Conservation (phyloP, 2,888 invertebrate species). For the Ectropis crepuscularia region DNA sequence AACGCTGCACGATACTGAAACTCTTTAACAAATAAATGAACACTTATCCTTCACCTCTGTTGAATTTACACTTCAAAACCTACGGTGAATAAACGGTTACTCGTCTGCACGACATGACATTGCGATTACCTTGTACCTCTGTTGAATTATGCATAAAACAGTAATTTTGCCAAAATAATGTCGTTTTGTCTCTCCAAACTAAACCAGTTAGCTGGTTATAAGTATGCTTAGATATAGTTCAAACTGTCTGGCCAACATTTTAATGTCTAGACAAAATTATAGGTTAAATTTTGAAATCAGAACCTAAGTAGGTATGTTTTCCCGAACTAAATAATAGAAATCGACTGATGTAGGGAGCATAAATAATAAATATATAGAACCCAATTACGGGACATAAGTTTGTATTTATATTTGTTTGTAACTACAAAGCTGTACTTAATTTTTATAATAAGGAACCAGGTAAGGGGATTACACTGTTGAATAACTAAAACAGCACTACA, state of each 20-base stretch:
- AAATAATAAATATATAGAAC: neutral
- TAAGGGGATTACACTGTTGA: neutral
- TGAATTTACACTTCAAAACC: slow-evolving; percentile 27
- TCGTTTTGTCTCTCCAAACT: slow-evolving; percentile 17
- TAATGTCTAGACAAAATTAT: slow-evolving; percentile 16
- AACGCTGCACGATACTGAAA: slow-evolving; percentile 1
- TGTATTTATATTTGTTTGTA: too few species aligned
- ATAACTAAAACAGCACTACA: neutral
- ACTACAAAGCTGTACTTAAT: too few species aligned
- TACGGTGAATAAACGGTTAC: slow-evolving; percentile 34
- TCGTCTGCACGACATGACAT: slow-evolving; percentile 32
- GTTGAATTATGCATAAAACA: slow-evolving; percentile 32
- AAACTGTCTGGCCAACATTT: slow-evolving; percentile 22
- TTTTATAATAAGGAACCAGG: too few species aligned
- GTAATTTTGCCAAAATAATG: slow-evolving; percentile 31
- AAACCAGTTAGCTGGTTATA: slow-evolving; percentile 18
- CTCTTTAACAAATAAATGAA: slow-evolving; percentile 12
- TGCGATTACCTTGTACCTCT: slow-evolving; percentile 27
- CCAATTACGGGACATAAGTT: too few species aligned
- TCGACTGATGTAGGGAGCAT: neutral
- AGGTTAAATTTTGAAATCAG: slow-evolving; percentile 11
- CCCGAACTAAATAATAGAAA: neutral
- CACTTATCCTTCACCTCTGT: slow-evolving; percentile 17
- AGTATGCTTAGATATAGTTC: slow-evolving; percentile 14
- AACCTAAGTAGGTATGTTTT: neutral